Evolutionary conservation across 2,797 vertebrate species (phyloP), one percentile per base, ranked within the genome.

Genomic region (Xerus rutilus): DNA sequence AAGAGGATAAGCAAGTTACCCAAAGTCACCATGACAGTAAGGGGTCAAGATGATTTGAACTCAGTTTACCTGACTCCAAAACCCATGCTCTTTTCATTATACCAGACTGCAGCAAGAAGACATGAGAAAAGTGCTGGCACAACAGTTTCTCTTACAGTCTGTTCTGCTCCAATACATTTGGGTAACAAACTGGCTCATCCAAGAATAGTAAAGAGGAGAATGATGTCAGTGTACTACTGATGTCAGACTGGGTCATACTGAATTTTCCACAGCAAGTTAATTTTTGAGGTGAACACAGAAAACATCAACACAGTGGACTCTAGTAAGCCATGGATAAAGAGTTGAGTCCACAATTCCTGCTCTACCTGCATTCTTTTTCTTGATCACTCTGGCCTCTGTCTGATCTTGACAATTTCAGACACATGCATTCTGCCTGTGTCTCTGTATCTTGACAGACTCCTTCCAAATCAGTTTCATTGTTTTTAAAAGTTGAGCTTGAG

Each of bases 161-260:
- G 59, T 62, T 95, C 76, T 82, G 35, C 18, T 70, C 77, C 69
- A 86, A 17, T 7, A 52, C 2, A 0, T 47, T 59, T 81, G 72
- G 69, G 35, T 52, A 59, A 82, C 47, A n/a, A 95, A 87, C 0
- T 17, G 30, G 85, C 43, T 78, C 49, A 52, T 28, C 10, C 25
- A 43, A 92, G 76, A 92, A 83, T 7, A n/a, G 15, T 32, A 57
- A 94, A 73, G 23, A 91, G 73, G 76, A 93, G 74, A 96, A 83
- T n/a, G 70, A 73, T 32, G 35, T 28, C 79, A 72, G 47, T 14
- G 3, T 10, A 81, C 49, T 72, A 85, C 17, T 69, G 13, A 87
- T 39, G 49, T 93, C 81, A 87, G 76, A 84, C 3, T n/a, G 23
- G 35, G n/a, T 76, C 35, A 87, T 10, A 74, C 9, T 77, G 54